Conservation (phyloP, 2,888 invertebrate genomes). For the Mactromeris polynyma region DNA sequence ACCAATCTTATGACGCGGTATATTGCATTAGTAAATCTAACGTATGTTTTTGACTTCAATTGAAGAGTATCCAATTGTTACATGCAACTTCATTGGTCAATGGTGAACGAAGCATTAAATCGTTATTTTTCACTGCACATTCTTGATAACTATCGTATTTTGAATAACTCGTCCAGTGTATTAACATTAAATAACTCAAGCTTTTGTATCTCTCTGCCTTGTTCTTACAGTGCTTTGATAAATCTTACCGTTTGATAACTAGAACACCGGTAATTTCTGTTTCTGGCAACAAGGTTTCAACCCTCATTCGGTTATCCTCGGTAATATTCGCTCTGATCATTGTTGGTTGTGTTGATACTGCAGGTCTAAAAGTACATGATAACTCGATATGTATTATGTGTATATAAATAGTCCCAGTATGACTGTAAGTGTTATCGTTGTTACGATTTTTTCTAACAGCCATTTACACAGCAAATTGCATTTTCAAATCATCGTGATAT, state of each 20-base stretch:
- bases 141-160: background rate
- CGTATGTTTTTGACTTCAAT: no score
- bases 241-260: background rate
- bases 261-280: background rate
- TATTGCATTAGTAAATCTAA: no score
- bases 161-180: background rate
- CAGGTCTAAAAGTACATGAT: background rate
- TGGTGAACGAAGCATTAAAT: background rate
- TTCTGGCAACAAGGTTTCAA: background rate
- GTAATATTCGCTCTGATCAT: background rate
- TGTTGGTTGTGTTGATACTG: background rate
- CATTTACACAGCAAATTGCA: no score
- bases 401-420: background rate
- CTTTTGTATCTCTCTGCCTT: background rate
- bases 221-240: background rate
- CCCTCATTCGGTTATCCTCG: background rate
- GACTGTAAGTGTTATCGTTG: no score
- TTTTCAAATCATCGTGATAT: no score
- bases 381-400: background rate
- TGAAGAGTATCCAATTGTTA: background rate
- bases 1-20: no score
- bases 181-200: background rate
- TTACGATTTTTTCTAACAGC: no score
- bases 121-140: background rate
- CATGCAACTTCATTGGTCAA: background rate